A percentile compares a stretch with the other conserved stretches of the same genome.
phyloP scores from a whole-genome alignment of 2,888 invertebrate species.

The Leuctra nigra region DNA sequence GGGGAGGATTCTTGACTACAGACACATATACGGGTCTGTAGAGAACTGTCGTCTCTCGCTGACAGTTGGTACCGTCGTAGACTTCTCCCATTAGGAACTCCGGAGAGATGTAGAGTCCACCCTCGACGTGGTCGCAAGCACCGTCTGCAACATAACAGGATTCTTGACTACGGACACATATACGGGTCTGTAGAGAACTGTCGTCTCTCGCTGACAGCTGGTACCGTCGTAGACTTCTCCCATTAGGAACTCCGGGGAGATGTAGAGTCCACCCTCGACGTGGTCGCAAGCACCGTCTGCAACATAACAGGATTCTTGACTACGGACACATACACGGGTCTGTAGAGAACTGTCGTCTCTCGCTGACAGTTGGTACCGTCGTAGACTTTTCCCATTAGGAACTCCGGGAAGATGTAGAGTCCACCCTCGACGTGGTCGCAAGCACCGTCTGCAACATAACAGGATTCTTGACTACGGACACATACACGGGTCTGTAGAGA shows the following conservation, averaged over 20 bases:
- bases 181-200: conserved; percentile 59
- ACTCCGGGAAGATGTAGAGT: conserved; percentile 68
- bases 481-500: conserved; percentile 59
- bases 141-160: no score
- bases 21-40: conserved; percentile 58
- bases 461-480: conserved; percentile 39
- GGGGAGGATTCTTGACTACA: conserved; percentile 38
- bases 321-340: conserved; percentile 54
- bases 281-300: conserved; percentile 62
- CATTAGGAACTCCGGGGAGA: conserved; percentile 68
- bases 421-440: conserved; percentile 69
- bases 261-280: conserved; percentile 70
- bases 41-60: conserved; percentile 50
- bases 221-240: conserved; percentile 72
- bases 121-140: conserved; percentile 65
- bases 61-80: conserved; percentile 53
- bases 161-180: conserved; percentile 46
- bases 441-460: conserved; percentile 56
- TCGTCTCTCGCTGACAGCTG: conserved; percentile 38
- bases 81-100: conserved; percentile 74
- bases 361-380: conserved; percentile 49
- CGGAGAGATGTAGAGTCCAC: conserved; percentile 68
- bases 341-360: conserved; percentile 56
- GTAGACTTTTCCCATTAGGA: conserved; percentile 70
- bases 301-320: conserved; percentile 30